Evolutionary conservation across 1,140 invertebrate genomes (phyloP).

Genomic region (Solenopsis invicta): DNA sequence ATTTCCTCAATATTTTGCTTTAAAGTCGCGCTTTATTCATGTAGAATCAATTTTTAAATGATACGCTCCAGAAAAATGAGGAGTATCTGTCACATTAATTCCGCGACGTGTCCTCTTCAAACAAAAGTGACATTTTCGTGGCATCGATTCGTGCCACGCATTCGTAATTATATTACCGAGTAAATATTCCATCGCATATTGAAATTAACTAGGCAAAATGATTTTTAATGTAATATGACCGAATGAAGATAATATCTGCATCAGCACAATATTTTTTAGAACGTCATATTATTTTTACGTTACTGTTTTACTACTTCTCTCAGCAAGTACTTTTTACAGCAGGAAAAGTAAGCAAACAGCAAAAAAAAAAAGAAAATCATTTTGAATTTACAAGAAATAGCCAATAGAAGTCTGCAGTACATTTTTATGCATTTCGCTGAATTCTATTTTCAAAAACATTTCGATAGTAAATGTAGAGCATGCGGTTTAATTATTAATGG

Average conservation of each 20-base stretch:
- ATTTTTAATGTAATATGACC: background rate
- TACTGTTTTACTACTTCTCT: background rate
- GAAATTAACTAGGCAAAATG: constrained; percentile 3
- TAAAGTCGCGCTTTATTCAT: constrained; percentile 33
- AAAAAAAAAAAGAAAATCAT: background rate
- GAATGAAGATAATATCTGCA: background rate
- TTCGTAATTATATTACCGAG: constrained; percentile 35
- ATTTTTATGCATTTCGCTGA: background rate
- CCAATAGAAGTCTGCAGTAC: background rate
- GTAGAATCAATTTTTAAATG: constrained; percentile 47
- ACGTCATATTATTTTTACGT: background rate
- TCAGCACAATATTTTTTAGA: constrained; percentile 1
- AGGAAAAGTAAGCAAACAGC: no score
- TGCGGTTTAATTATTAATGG: background rate
- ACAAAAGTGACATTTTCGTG: constrained; percentile 47
- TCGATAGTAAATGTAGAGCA: background rate
- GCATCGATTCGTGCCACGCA: constrained; percentile 28
- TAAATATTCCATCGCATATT: constrained; percentile 34
- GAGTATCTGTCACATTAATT: constrained; percentile 44
- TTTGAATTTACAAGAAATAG: background rate
- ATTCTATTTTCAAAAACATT: background rate
- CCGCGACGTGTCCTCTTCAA: constrained; percentile 26
- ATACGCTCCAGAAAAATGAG: constrained; percentile 17
- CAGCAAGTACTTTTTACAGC: no score
- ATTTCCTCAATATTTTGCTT: background rate